Evolutionary conservation across 2,888 invertebrate species (phyloP).

Genomic region (Synergus japonicus): DNA sequence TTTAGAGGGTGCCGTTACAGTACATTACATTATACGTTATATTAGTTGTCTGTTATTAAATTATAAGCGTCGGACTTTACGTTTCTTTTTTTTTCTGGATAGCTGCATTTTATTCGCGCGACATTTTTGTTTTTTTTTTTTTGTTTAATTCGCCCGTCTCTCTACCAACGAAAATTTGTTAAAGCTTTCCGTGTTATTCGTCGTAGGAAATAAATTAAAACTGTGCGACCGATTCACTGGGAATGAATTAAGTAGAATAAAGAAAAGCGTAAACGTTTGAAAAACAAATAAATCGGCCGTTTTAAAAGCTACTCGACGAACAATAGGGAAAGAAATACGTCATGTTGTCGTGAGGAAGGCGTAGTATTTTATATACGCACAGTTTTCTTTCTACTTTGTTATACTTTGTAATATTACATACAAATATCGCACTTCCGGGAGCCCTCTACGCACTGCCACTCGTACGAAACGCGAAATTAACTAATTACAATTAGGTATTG

Average conservation of each 20-base stretch:
- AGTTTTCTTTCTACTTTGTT: constrained; percentile 41
- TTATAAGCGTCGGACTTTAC: constrained; percentile 71
- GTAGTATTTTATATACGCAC: constrained; percentile 38
- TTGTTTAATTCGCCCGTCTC: constrained; percentile 9
- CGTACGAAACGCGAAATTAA: constrained; percentile 42
- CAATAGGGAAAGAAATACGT: constrained; percentile 26
- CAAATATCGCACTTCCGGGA: constrained; percentile 51
- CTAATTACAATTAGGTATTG: constrained; percentile 46
- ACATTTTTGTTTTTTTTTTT: constrained; percentile 4
- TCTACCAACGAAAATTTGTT: constrained; percentile 24
- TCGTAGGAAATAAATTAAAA: constrained; percentile 27
- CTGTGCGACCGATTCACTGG: constrained; percentile 22
- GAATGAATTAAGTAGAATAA: neutral
- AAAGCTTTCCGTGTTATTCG: constrained; percentile 21
- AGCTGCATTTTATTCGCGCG: constrained; percentile 57
- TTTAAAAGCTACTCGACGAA: constrained; percentile 29
- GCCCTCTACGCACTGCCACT: constrained; percentile 49
- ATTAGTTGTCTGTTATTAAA: constrained; percentile 72
- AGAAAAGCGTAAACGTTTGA: constrained; percentile 10
- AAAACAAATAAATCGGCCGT: constrained; percentile 19
- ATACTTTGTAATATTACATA: constrained; percentile 45
- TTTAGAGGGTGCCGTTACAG: constrained; percentile 66
- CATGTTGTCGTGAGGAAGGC: constrained; percentile 15
- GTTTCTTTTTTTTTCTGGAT: constrained; percentile 54
- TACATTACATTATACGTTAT: constrained; percentile 72